These are phyloP conservation scores for Clusia tigrina DNA, from an alignment of 2,888 invertebrate species.

Conservation along the genomic window DNA sequence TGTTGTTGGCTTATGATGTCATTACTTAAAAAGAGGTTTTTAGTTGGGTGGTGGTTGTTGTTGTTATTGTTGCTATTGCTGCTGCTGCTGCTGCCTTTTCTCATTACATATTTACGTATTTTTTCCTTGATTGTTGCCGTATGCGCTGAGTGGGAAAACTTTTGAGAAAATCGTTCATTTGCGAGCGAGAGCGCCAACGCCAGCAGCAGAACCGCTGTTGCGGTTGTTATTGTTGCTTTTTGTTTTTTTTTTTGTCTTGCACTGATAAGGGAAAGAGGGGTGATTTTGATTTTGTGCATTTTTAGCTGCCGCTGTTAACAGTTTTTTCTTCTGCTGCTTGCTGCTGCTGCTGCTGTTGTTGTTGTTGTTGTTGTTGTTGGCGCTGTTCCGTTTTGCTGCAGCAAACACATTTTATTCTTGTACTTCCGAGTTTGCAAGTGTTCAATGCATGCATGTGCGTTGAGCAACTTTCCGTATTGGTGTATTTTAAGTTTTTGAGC, in stretches of 20 bases:
- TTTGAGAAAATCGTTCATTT: conserved; percentile 2
- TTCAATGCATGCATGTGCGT: background rate
- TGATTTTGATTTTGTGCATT: background rate
- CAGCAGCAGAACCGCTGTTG: background rate
- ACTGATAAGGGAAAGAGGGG: conserved; percentile 4
- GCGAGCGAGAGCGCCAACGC: background rate
- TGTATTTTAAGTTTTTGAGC: background rate
- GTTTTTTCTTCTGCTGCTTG: background rate
- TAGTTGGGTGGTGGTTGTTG: conserved; percentile 36
- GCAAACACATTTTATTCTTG: background rate
- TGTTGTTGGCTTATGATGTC: conserved; percentile 44
- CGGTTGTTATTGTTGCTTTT: background rate
- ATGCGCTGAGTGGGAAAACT: conserved; percentile 10
- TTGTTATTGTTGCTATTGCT: conserved; percentile 32
- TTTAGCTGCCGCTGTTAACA: background rate
- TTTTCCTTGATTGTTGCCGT: conserved; percentile 17
- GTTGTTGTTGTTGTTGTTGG: background rate
- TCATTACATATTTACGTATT: conserved; percentile 43
- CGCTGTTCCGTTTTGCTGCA: background rate
- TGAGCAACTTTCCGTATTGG: too few species aligned
- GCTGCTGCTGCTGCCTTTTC: conserved; percentile 23
- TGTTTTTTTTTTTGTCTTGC: background rate
- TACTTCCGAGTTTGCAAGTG: conserved; percentile 8
- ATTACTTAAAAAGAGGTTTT: conserved; percentile 41
- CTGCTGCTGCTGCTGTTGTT: background rate